A percentile compares a stretch with the other conserved stretches of the same genome.
These are phyloP conservation scores for Gadopsis bispinosus DNA, from an alignment of 2,797 vertebrate genomes.

Conservation along the genomic window DNA sequence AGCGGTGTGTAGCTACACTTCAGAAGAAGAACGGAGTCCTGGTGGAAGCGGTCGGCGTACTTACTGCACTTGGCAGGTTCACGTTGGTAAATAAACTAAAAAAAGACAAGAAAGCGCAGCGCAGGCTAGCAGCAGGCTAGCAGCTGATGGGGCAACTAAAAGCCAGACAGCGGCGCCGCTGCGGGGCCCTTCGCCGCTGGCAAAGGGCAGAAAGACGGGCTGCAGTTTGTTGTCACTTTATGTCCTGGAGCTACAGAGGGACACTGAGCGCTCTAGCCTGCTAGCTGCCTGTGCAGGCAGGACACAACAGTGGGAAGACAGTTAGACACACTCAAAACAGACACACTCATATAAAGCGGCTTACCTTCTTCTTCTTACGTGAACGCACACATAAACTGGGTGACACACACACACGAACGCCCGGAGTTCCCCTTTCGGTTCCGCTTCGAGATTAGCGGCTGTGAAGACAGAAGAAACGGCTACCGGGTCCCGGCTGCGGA, in stretches of 20 bases:
- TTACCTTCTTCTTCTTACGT: constrained; percentile 78
- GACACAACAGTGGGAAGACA: constrained; percentile 20
- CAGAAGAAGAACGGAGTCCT: no score
- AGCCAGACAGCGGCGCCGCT: not conserved
- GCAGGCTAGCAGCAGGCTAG: constrained; percentile 51
- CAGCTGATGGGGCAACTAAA: constrained; percentile 52
- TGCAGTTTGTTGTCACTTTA: not conserved
- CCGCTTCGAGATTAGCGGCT: not conserved
- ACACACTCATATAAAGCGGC: constrained; percentile 43
- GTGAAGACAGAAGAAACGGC: constrained; percentile 21
- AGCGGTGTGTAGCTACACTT: not conserved
- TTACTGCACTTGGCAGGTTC: not conserved
- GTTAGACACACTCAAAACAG: constrained; percentile 8
- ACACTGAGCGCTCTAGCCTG: constrained; percentile 15
- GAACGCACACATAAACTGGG: constrained; percentile 58
- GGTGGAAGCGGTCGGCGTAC: no score
- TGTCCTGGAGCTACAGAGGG: not conserved
- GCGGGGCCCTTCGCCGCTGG: no score
- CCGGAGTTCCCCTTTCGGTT: constrained; percentile 29
- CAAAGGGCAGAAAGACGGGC: not conserved
- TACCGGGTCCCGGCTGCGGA: constrained; percentile 68
- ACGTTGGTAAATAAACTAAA: no score
- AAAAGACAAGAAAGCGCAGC: constrained; percentile 11
- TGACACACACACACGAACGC: constrained; percentile 5
- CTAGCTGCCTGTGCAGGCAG: constrained; percentile 41